Percentiles rank a stretch among this genome's conserved stretches.
phyloP scores from a whole-genome alignment of 2,888 invertebrate species.

The Aphodius granarius region DNA sequence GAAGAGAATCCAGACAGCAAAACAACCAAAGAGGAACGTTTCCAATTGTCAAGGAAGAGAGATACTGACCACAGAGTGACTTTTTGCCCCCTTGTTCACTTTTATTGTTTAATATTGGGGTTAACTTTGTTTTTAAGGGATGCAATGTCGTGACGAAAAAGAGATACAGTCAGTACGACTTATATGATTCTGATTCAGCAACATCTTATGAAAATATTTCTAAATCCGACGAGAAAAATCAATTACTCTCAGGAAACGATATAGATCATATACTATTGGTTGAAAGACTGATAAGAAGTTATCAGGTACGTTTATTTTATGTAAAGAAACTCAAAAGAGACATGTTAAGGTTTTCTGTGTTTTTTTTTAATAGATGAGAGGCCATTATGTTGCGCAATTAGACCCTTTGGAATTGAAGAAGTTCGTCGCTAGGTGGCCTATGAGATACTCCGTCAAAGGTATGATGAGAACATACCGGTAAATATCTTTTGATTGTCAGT shows the following conservation, averaged over 20 bases:
- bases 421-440: not conserved
- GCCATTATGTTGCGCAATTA: slow-evolving; percentile 16
- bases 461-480: not conserved
- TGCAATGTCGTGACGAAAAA: not conserved
- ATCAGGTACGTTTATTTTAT: slow-evolving; percentile 7
- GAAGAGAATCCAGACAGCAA: too few species aligned
- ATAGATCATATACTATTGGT: not conserved
- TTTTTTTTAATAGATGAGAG: slow-evolving; percentile 17
- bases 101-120: too few species aligned
- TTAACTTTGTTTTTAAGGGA: too few species aligned
- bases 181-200: not conserved
- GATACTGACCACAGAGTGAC: too few species aligned
- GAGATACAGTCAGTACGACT: not conserved
- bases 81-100: too few species aligned
- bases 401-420: slow-evolving; percentile 15
- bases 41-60: too few species aligned
- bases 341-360: not conserved
- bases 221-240: not conserved
- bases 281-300: slow-evolving; percentile 13
- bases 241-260: not conserved
- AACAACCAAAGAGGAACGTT: too few species aligned
- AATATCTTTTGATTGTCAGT: not conserved
- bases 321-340: not conserved
- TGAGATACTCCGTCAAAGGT: not conserved
- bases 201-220: not conserved